Evolutionary conservation across 1,140 invertebrate genomes (phyloP), one percentile per base, ranked within the genome.

Genomic region (Geopemphigus sp.): DNA sequence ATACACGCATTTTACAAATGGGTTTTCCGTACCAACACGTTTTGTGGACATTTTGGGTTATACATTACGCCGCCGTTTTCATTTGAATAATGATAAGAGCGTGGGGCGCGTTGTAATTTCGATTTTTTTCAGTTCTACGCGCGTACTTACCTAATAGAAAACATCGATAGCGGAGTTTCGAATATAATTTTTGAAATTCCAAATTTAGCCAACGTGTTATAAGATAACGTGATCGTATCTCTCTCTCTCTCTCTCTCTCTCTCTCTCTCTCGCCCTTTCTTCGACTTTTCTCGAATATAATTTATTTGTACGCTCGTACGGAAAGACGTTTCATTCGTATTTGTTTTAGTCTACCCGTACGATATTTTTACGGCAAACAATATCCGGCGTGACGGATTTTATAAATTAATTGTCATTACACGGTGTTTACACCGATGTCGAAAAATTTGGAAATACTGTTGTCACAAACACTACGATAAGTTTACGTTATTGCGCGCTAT

Each of bases 1-100:
- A 29, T 39, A 61, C 24, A 59, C n/a, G n/a, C 24, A 61, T 61
- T 61, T 61, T 61, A 26, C 24, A 63, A 63, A 63, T 63, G 61
- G 26, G 17, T 39, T 64, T 64, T 12, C 19, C 19, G 57, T 61
- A 29, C 32, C 32, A 11, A 39, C 2, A 32, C 10, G 32, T 64
- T 39, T 19, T 6, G 1, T 26, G 24, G 12, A 63, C 15, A 63
- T 19, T 63, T 32, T 1, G 3, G 3, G 17, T 50, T 50, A 12
- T 12, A 50, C 14, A 50, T n/a, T n/a, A n/a, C n/a, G n/a, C n/a
- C n/a, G n/a, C n/a, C n/a, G 14, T 50, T 11, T 12, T 50, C 53
- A n/a, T 56, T 22, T 56, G 19, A 56, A 22, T 56, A 56, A 56
- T 56, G 54, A 66, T 39, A 5, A 66, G 19, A 19, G 1, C 6